phyloP scores from a whole-genome alignment of 2,888 invertebrate genomes.

The Congeria kusceri region DNA sequence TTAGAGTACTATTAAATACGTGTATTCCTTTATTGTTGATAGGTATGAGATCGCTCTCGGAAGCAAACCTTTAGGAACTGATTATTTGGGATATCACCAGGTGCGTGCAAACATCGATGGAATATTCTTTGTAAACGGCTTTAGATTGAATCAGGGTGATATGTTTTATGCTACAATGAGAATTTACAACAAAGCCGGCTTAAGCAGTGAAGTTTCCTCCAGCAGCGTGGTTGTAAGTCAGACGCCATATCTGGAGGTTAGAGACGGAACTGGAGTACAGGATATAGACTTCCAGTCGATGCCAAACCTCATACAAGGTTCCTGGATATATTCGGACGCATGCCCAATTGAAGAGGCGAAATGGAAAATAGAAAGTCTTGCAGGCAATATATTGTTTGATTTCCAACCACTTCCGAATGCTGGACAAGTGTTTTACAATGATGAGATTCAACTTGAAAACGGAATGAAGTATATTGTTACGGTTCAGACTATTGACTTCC shows the following conservation, averaged over 20 bases:
- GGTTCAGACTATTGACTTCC: slow-evolving; percentile 64
- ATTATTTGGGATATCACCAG: slow-evolving; percentile 21
- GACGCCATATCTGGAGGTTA: slow-evolving; percentile 51
- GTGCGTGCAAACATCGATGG: slow-evolving; percentile 9
- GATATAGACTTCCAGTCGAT: slow-evolving; percentile 68
- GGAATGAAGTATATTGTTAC: slow-evolving; percentile 68
- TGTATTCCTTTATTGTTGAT: slow-evolving; percentile 3
- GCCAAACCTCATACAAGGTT: slow-evolving; percentile 64
- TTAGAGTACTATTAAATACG: neutral
- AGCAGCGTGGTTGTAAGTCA: slow-evolving; percentile 69
- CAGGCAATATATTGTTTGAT: slow-evolving; percentile 61
- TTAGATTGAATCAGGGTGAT: slow-evolving; percentile 9
- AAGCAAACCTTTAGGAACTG: slow-evolving; percentile 30
- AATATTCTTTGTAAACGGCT: slow-evolving; percentile 18
- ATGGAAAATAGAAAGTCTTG: slow-evolving; percentile 66
- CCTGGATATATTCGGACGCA: slow-evolving; percentile 70
- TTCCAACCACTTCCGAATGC: slow-evolving; percentile 49
- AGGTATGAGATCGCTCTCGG: slow-evolving; percentile 44
- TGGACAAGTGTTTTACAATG: slow-evolving; percentile 60
- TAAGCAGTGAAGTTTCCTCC: slow-evolving; percentile 55
- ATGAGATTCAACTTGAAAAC: slow-evolving; percentile 67
- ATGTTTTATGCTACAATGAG: slow-evolving; percentile 37
- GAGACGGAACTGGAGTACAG: slow-evolving; percentile 53
- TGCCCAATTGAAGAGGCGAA: slow-evolving; percentile 67
- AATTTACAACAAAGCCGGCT: slow-evolving; percentile 70